Percentiles rank a stretch among this genome's conserved stretches.
phyloP scores from a whole-genome alignment of 1,140 invertebrate genomes.

The Mamestra configurata region DNA sequence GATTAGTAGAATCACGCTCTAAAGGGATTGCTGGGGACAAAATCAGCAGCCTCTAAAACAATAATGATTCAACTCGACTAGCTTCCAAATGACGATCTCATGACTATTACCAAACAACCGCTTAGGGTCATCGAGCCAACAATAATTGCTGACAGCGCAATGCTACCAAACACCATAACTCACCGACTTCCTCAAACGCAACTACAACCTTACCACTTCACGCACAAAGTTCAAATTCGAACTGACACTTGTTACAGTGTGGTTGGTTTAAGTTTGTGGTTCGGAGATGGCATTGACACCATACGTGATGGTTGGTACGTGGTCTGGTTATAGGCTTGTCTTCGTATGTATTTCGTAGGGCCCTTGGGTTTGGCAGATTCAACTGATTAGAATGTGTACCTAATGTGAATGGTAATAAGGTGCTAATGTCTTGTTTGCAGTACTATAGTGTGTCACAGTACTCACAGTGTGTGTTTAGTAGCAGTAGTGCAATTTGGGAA shows the following conservation, averaged over 20 bases:
- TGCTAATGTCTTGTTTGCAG: too few species aligned
- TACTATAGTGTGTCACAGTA: too few species aligned
- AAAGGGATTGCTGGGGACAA: neutral
- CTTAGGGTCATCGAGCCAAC: slow-evolving; percentile 54
- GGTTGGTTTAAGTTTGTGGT: neutral
- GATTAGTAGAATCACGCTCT: too few species aligned
- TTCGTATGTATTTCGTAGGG: neutral
- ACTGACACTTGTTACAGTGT: neutral
- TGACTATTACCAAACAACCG: slow-evolving; percentile 17
- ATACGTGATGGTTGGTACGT: slow-evolving; percentile 30
- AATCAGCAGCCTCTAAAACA: neutral
- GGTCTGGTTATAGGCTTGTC: neutral
- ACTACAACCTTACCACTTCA: neutral
- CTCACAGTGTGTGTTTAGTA: too few species aligned
- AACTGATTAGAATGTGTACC: neutral
- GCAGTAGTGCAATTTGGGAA: too few species aligned
- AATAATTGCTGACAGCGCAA: slow-evolving; percentile 53
- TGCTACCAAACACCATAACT: slow-evolving; percentile 35
- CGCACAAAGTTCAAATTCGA: slow-evolving; percentile 13
- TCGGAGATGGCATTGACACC: slow-evolving; percentile 33
- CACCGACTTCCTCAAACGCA: neutral
- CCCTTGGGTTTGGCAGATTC: neutral
- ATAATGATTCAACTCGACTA: neutral
- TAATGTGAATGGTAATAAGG: neutral
- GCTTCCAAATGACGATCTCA: slow-evolving; percentile 18